Evolutionary conservation across 2,113 vertebrate species (phyloP).

Genomic region (Platysternon megacephalum): DNA sequence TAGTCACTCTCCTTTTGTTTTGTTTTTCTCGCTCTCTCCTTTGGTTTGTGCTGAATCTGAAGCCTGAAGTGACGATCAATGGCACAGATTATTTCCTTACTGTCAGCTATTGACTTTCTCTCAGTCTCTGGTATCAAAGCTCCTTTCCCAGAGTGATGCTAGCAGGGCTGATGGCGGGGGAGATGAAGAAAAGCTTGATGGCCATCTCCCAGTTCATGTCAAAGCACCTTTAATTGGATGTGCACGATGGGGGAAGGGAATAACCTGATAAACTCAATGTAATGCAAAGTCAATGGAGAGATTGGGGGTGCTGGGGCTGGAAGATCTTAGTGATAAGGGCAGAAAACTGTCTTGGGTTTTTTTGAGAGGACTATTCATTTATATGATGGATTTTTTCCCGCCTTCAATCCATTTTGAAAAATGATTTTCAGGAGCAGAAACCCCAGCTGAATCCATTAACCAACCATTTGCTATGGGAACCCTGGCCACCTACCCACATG

Average conservation of each 20-base stretch:
- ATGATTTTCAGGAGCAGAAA: slow-evolving; percentile 6
- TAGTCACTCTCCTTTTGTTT: slow-evolving; percentile 30
- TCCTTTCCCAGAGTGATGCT: slow-evolving; percentile 47
- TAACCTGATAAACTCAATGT: slow-evolving; percentile 21
- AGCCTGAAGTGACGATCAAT: slow-evolving; percentile 81
- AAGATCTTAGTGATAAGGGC: background rate
- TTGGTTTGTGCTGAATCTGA: slow-evolving; percentile 75
- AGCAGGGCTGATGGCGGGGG: background rate
- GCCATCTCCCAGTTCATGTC: slow-evolving; percentile 26
- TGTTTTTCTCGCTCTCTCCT: slow-evolving; percentile 62
- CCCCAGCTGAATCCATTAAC: background rate
- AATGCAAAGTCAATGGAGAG: background rate
- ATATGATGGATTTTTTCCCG: background rate
- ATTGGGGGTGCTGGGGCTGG: background rate
- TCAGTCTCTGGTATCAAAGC: slow-evolving; percentile 68
- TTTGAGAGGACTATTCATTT: slow-evolving; percentile 4
- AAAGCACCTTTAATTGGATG: slow-evolving; percentile 28
- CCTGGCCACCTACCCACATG: background rate
- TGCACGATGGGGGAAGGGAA: background rate
- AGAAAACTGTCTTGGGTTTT: background rate
- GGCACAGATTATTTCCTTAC: slow-evolving; percentile 81
- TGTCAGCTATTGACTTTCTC: slow-evolving; percentile 84
- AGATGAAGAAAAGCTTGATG: slow-evolving; percentile 8
- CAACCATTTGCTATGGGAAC: background rate
- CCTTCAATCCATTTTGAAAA: slow-evolving; percentile 19